Conservation (phyloP, 2,888 invertebrate species). For the Neuroscelio doddi region DNA sequence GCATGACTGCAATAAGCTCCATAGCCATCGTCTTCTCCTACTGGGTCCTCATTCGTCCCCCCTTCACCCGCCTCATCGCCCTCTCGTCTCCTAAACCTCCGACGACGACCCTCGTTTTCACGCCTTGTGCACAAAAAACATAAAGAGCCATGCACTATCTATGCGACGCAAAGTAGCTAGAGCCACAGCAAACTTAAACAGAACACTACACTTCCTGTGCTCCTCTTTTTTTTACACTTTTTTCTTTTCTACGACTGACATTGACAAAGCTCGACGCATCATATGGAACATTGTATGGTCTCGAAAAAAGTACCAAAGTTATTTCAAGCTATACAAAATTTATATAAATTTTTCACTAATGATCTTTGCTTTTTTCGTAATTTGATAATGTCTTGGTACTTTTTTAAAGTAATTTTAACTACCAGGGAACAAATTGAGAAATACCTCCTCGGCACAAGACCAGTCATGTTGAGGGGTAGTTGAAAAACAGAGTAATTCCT, state of each 20-base stretch:
- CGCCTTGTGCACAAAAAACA: constrained; percentile 63
- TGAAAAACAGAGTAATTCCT: constrained; percentile 71
- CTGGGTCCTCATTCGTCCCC: constrained; percentile 61
- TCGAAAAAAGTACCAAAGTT: constrained; percentile 14
- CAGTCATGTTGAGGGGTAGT: constrained; percentile 69
- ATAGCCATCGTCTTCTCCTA: constrained; percentile 77
- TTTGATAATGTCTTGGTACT: constrained; percentile 38
- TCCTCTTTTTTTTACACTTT: neutral
- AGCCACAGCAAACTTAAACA: constrained; percentile 25
- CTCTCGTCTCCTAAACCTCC: constrained; percentile 66
- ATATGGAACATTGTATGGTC: neutral
- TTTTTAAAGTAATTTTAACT: constrained; percentile 34
- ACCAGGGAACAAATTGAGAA: constrained; percentile 55
- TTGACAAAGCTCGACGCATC: constrained; percentile 10
- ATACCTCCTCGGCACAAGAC: constrained; percentile 70
- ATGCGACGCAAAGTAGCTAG: constrained; percentile 45
- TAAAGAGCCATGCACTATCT: constrained; percentile 68
- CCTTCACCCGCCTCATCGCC: constrained; percentile 63
- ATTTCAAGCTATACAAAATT: too few relatives aligned
- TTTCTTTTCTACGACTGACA: constrained; percentile 18
- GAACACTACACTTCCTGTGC: constrained; percentile 8
- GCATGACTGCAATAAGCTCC: constrained; percentile 81
- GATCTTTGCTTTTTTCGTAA: too few relatives aligned
- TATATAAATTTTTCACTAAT: too few relatives aligned
- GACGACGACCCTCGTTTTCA: constrained; percentile 68